Base-by-base conservation (phyloP, 1,140 invertebrate species). In the Aphidius ervi region DNA sequence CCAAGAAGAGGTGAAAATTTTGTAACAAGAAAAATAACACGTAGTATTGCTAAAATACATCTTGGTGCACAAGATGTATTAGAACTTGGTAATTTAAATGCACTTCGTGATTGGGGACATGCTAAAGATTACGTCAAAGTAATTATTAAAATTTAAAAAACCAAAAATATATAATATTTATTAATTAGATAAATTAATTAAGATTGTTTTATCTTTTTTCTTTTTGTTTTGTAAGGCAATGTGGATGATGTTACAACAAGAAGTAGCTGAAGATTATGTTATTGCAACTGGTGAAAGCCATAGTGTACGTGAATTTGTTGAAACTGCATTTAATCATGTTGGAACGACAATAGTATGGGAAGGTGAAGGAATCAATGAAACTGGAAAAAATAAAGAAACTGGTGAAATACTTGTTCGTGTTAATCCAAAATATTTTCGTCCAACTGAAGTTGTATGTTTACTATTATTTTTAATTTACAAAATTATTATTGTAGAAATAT, bases 241-340 rank as follows among this genome's bases (percentile, higher is more conserved):
- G 98, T 99, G 97, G 97, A 76, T 97, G 72, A 99, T 99, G 93
- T 81, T 99, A n/a, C 98, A 99, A 77, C 90, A 93, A 75, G 86
- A 95, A 0, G 78, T 81, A 48, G 92, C 97, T 0, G 92, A 98
- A 53, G 97, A 99, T 81, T 99, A 91, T 84, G 97, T 99, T 3
- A 95, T 99, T 68, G 94, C 97, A 3, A 99, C 95, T 5, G 95
- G 95, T 16, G 90, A 97, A 79, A 87, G 88, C 6, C 95, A 97
- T 75, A 98, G 93, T 78, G 97, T 99, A 1, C 82, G 92, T 46
- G 94, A 99, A 82, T 99, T 99, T 84, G 94, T 99, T 1, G 94
- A 97, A 80, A 86, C 85, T 37, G 86, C 96, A 4, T 99, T 99
- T 75, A 82, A 82, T 58, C 84, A 90, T 71, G 87, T 98, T 37